Evolutionary conservation across 2,797 vertebrate genomes (phyloP).

Genomic region (Triplophysa bombifrons): DNA sequence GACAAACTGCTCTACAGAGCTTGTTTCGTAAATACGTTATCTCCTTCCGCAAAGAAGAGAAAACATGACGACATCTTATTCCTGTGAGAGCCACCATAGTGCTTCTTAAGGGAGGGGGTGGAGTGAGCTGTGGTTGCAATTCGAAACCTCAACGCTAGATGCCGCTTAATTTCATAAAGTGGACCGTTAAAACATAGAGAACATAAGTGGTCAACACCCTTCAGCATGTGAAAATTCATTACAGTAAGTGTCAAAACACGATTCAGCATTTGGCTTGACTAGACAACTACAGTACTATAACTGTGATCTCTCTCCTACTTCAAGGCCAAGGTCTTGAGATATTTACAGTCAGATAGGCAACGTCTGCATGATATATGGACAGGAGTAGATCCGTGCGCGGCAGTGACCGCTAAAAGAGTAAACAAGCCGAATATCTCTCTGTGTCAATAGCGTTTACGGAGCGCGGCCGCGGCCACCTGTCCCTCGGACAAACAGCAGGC

Average conservation of each 20-base stretch:
- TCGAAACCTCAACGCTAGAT: too few relatives aligned
- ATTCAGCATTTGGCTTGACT: conserved; percentile 12
- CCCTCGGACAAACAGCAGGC: conserved; percentile 70
- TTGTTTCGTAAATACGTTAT: too few relatives aligned
- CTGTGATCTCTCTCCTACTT: neutral
- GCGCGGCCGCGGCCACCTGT: conserved; percentile 77
- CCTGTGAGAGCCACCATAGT: neutral
- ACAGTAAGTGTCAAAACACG: conserved; percentile 8
- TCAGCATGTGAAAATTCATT: conserved; percentile 2
- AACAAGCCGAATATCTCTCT: conserved; percentile 78
- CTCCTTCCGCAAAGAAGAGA: too few relatives aligned
- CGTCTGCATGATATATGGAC: conserved; percentile 76
- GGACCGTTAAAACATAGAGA: too few relatives aligned
- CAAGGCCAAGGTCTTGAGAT: conserved; percentile 37
- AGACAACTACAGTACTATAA: conserved; percentile 40
- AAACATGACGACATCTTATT: too few relatives aligned
- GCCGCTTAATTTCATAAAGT: too few relatives aligned
- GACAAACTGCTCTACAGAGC: too few relatives aligned
- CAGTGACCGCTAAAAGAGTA: conserved; percentile 71
- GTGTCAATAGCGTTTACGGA: conserved; percentile 77
- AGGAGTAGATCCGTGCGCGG: conserved; percentile 73
- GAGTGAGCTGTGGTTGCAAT: too few relatives aligned
- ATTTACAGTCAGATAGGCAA: conserved; percentile 73
- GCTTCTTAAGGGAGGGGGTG: too few relatives aligned
- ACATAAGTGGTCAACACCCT: neutral